Conservation (phyloP, 2,888 invertebrate genomes). For the Sarcophaga variegata region DNA sequence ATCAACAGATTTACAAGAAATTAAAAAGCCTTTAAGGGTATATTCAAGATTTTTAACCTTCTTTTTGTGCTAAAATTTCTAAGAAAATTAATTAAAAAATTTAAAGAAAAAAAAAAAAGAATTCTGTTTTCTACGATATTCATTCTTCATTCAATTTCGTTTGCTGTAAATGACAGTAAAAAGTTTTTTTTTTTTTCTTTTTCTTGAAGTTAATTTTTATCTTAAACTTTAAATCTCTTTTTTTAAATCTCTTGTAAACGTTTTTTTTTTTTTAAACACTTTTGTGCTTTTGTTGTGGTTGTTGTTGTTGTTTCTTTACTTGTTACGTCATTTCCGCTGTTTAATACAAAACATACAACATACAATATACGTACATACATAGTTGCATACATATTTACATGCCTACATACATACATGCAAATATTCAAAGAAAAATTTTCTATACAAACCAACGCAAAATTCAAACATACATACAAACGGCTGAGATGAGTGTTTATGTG, state of each 20-base stretch:
- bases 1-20: no score
- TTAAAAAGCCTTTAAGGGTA: no score
- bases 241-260: constrained; percentile 50
- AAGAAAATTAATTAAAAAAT: constrained; percentile 10
- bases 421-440: no score
- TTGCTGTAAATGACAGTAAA: constrained; percentile 27
- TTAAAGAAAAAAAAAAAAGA: not conserved
- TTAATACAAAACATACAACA: constrained; percentile 11
- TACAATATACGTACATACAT: not conserved
- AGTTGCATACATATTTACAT: not conserved
- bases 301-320: constrained; percentile 14
- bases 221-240: constrained; percentile 51
- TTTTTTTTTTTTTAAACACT: constrained; percentile 36
- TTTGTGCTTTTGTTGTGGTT: constrained; percentile 3
- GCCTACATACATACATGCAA: not conserved
- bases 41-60: not conserved
- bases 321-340: constrained; percentile 60
- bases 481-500: constrained; percentile 1
- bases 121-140: constrained; percentile 24
- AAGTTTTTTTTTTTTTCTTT: not conserved
- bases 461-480: not conserved
- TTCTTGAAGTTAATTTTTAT: constrained; percentile 26
- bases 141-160: constrained; percentile 7
- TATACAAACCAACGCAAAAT: no score
- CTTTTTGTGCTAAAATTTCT: constrained; percentile 1